Evolutionary conservation across 2,888 invertebrate genomes (phyloP), one percentile per base, ranked within the genome.

Genomic region (Agriopis leucophaearia): DNA sequence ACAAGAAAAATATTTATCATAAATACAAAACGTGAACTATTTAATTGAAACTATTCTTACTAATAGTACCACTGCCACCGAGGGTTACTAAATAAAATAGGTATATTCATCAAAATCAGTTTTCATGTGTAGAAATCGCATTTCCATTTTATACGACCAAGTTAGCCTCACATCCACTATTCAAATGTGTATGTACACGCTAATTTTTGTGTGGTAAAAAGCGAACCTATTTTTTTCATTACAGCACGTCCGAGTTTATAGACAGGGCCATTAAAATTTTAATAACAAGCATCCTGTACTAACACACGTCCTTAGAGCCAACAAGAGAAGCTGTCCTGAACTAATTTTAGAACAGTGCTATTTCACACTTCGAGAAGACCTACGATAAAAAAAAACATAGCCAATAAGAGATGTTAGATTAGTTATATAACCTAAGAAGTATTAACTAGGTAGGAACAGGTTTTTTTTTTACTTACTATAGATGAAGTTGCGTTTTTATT

Each of bases 271-370:
- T 87, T 86, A 84, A 80, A 81, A 79, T 81, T 83, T 84, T 85
- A 85, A 88, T 88, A 83, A 83, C 82, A 73, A 80, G 81, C 83
- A 84, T 88, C 84, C 84, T 85, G 81, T 77, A 77, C 70, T 66
- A 55, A 71, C 73, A 70, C 73, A 75, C 74, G 73, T 80, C 59
- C 55, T 58, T 66, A 60, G 47, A 57, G 13, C 48, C 52, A 44
- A 59, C 52, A 44, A 59, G 44, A 76, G 74, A 87, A 89, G 89
- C 84, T 79, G 89, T 88, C 77, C 70, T 64, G 73, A 80, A 82
- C 83, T 66, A 80, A 83, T 83, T 82, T 83, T 80, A 84, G 61
- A 62, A 45, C 18, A 55, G 36, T 54, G 54, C 9, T 59, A 58
- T 83, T 82, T 78, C 69, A 71, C 70, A 78, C 73, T 62, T 62